Percentiles rank a stretch among this genome's conserved stretches.
These are phyloP conservation scores for Papilio machaon DNA, from an alignment of 1,140 invertebrate genomes.

Conservation along the genomic window DNA sequence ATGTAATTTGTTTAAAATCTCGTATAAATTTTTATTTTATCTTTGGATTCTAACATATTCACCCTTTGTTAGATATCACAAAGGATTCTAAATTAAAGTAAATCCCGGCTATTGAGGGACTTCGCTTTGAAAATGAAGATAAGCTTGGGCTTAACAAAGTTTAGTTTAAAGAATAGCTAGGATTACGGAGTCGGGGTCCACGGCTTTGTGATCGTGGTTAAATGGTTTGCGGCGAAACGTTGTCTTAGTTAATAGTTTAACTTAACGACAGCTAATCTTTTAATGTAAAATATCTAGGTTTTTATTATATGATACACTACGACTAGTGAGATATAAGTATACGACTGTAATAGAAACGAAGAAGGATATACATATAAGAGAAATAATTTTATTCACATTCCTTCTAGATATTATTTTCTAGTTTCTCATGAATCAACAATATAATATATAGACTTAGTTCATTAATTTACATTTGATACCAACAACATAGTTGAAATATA, in stretches of 20 bases:
- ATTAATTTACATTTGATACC: neutral
- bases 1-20: neutral
- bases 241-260: conserved; percentile 2
- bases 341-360: no score
- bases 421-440: no score
- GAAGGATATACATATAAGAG: no score
- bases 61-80: conserved; percentile 16
- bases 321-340: neutral
- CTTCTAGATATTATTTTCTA: no score
- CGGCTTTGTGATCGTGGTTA: conserved; percentile 4
- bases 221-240: neutral
- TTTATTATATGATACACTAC: neutral
- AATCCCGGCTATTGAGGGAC: conserved; percentile 16
- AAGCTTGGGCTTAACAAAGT: conserved; percentile 22
- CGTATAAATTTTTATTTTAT: neutral
- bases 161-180: conserved; percentile 22
- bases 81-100: conserved; percentile 9
- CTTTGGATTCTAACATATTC: neutral
- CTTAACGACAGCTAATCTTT: neutral
- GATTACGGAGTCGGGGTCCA: conserved; percentile 9
- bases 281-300: neutral
- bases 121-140: conserved; percentile 21
- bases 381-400: no score
- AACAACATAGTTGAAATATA: no score
- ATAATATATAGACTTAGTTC: no score